A percentile compares a stretch with the other conserved stretches of the same genome.
phyloP scores from a whole-genome alignment of 2,888 invertebrate genomes.

The Nasonia oneida region DNA sequence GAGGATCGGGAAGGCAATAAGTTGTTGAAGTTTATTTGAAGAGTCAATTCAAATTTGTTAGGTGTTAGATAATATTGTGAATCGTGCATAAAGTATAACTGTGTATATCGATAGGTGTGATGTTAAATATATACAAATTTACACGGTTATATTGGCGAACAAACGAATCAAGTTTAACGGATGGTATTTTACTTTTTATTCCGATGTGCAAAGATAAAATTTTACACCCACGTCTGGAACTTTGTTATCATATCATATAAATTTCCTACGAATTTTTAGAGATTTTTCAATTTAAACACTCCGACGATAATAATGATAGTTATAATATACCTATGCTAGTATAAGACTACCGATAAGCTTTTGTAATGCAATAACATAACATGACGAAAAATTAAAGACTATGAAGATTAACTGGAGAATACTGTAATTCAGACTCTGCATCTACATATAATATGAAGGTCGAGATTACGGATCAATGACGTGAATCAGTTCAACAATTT shows the following conservation, averaged over 20 bases:
- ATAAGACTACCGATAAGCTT: conserved; percentile 25
- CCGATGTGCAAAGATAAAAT: neutral
- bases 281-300: conserved; percentile 42
- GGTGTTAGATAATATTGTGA: neutral
- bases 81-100: conserved; percentile 22
- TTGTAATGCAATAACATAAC: conserved; percentile 25
- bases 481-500: conserved; percentile 15
- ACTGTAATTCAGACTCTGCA: conserved; percentile 11
- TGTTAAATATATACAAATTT: conserved; percentile 26
- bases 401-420: conserved; percentile 20
- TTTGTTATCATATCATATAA: conserved; percentile 48
- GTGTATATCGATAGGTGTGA: conserved; percentile 24
- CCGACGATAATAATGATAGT: conserved; percentile 16
- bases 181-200: conserved; percentile 41
- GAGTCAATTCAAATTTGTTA: neutral
- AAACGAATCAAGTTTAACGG: neutral
- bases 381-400: conserved; percentile 29
- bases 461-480: conserved; percentile 4
- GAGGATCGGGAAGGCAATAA: conserved; percentile 15
- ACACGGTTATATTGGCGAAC: neutral
- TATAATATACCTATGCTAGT: conserved; percentile 12
- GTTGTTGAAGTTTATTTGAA: conserved; percentile 12
- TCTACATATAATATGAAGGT: conserved; percentile 2
- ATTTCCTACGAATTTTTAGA: conserved; percentile 51
- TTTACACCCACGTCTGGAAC: conserved; percentile 17